Percentiles rank a stretch among this genome's conserved stretches.
Conservation (phyloP, 30 jellyfish, hydroid and myxozoan genomes). For the Aurelia aurita region DNA sequence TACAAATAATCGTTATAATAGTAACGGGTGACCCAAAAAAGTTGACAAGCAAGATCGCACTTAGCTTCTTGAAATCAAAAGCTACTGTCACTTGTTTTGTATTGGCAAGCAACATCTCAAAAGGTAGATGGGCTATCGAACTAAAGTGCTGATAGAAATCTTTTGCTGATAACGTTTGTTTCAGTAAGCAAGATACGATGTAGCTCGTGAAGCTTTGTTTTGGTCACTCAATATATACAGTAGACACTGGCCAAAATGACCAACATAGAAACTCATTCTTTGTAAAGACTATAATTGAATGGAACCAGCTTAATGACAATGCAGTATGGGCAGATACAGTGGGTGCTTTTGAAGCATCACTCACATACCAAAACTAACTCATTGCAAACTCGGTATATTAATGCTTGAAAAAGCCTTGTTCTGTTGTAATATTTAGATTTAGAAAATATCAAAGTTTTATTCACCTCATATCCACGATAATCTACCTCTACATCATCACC, state of each 20-base stretch:
- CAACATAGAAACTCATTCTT: neutral
- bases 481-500: slow-evolving; percentile 98
- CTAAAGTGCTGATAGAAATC: no score
- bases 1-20: neutral
- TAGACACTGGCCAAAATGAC: slow-evolving; percentile 2
- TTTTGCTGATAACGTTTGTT: no score
- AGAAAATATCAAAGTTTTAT: neutral
- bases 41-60: no score
- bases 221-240: neutral
- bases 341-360: neutral
- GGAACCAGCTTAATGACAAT: neutral
- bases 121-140: no score
- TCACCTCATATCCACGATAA: slow-evolving; percentile 95
- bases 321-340: neutral
- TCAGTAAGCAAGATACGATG: no score
- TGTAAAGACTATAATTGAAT: neutral
- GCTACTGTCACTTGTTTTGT: no score
- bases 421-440: neutral
- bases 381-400: neutral
- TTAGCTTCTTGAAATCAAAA: no score
- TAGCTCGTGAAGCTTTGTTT: no score
- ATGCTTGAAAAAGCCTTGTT: slow-evolving; percentile 16
- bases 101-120: no score
- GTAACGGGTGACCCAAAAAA: no score
- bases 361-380: neutral